These are phyloP conservation scores for Ennomos quercinarius DNA, from an alignment of 2,888 invertebrate genomes.

Conservation along the genomic window DNA sequence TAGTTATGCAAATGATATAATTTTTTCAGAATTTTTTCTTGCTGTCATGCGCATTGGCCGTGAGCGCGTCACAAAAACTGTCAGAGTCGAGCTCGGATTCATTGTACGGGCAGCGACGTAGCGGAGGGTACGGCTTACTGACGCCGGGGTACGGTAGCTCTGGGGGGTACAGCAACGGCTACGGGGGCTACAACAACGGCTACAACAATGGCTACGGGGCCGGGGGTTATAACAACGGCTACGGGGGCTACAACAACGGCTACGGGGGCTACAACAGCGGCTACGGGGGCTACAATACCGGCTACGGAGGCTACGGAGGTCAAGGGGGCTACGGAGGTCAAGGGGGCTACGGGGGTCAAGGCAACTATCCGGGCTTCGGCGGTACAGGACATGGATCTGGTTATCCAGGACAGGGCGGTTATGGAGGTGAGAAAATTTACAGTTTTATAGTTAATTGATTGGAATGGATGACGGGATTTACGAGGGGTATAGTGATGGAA, in stretches of 20 bases:
- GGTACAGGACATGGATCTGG: conserved; percentile 10
- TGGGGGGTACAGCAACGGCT: conserved; percentile 46
- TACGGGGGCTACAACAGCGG: conserved; percentile 37
- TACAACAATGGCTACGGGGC: conserved; percentile 44
- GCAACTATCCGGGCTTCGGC: conserved; percentile 36
- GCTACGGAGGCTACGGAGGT: conserved; percentile 39
- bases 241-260: conserved; percentile 35
- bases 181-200: conserved; percentile 48
- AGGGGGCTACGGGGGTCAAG: conserved; percentile 37
- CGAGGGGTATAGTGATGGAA: too few species aligned
- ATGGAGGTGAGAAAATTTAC: conserved; percentile 16
- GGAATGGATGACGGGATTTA: too few species aligned
- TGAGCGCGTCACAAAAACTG: conserved; percentile 58
- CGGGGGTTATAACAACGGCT: conserved; percentile 29
- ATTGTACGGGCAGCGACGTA: conserved; percentile 55
- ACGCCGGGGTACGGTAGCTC: conserved; percentile 54
- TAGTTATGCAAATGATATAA: conserved; percentile 11
- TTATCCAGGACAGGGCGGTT: too few species aligned
- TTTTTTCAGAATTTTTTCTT: conserved; percentile 65
- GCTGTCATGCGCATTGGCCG: conserved; percentile 62
- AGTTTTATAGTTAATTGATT: too few species aligned
- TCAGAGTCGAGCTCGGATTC: conserved; percentile 58
- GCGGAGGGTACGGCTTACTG: conserved; percentile 70
- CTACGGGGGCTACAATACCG: conserved; percentile 34
- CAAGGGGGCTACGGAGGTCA: conserved; percentile 36